phyloP scores from a whole-genome alignment of 1,140 invertebrate genomes.

The Brachionus rubens region DNA sequence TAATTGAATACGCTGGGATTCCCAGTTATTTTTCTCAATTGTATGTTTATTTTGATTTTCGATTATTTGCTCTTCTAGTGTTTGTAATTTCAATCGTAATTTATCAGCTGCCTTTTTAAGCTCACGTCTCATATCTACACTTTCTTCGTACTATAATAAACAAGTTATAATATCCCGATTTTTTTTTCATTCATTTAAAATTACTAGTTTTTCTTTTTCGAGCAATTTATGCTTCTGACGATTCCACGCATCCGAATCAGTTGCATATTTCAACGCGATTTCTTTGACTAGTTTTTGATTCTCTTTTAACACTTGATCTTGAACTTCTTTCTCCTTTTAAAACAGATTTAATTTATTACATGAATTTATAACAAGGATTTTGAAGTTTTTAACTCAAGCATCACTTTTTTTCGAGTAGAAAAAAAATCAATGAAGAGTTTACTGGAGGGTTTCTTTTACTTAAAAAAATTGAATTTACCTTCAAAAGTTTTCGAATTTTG shows the following conservation, averaged over 20 bases:
- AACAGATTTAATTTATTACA: too few relatives aligned
- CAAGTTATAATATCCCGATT: too few relatives aligned
- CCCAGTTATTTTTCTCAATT: slow-evolving; percentile 44
- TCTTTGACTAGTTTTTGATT: slow-evolving; percentile 42
- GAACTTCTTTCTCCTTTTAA: slow-evolving; percentile 45
- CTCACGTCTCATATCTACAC: slow-evolving; percentile 27
- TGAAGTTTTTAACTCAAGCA: too few relatives aligned
- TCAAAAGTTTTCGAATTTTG: slow-evolving; percentile 20
- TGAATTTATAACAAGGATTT: too few relatives aligned
- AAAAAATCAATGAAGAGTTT: neutral
- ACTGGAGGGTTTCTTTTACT: too few relatives aligned
- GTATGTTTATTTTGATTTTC: slow-evolving; percentile 45
- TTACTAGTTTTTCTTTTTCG: slow-evolving; percentile 44
- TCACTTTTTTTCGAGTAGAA: too few relatives aligned
- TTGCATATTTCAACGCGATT: slow-evolving; percentile 43
- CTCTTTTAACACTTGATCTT: slow-evolving; percentile 43
- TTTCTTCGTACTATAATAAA: slow-evolving; percentile 42
- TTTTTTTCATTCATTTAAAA: neutral
- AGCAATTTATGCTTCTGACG: slow-evolving; percentile 40
- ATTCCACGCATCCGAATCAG: slow-evolving; percentile 39
- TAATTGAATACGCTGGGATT: slow-evolving; percentile 13
- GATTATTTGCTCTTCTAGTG: slow-evolving; percentile 15
- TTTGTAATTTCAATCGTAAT: slow-evolving; percentile 15
- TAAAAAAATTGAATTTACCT: too few relatives aligned
- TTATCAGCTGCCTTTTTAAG: slow-evolving; percentile 44